Conservation (phyloP, 1,140 invertebrate genomes). For the Calliphora vicina region DNA sequence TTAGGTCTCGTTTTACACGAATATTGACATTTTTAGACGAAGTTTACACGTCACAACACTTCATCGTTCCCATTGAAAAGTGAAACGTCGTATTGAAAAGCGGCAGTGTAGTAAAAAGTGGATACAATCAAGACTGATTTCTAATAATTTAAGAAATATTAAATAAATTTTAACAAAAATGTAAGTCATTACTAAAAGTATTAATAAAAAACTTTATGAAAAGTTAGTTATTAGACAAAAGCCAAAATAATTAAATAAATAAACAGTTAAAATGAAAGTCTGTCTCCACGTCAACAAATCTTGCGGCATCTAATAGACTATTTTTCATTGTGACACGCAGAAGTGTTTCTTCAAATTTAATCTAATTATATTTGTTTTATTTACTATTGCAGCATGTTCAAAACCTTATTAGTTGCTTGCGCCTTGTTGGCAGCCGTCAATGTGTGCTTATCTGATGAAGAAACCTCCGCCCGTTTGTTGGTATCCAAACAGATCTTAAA, state of each 20-base stretch:
- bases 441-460: slow-evolving; percentile 68
- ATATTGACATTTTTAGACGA: slow-evolving; percentile 48
- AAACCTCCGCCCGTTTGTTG: slow-evolving; percentile 75
- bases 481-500: slow-evolving; percentile 94
- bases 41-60: slow-evolving; percentile 54
- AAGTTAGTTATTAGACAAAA: not conserved
- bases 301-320: slow-evolving; percentile 37
- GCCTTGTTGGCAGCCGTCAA: slow-evolving; percentile 52
- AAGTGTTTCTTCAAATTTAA: slow-evolving; percentile 45
- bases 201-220: not conserved
- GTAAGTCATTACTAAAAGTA: slow-evolving; percentile 46
- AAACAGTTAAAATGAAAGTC: not conserved
- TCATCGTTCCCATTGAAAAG: slow-evolving; percentile 37
- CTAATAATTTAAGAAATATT: slow-evolving; percentile 38
- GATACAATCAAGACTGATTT: slow-evolving; percentile 23
- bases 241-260: not conserved
- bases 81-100: slow-evolving; percentile 34
- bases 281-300: slow-evolving; percentile 59
- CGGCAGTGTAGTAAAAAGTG: slow-evolving; percentile 19
- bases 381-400: slow-evolving; percentile 52
- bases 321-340: not conserved
- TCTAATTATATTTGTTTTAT: slow-evolving; percentile 37
- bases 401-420: slow-evolving; percentile 48
- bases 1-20: slow-evolving; percentile 36
- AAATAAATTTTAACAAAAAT: slow-evolving; percentile 44